Conservation (phyloP, 2,113 vertebrate species). For the Dasyprocta punctata region DNA sequence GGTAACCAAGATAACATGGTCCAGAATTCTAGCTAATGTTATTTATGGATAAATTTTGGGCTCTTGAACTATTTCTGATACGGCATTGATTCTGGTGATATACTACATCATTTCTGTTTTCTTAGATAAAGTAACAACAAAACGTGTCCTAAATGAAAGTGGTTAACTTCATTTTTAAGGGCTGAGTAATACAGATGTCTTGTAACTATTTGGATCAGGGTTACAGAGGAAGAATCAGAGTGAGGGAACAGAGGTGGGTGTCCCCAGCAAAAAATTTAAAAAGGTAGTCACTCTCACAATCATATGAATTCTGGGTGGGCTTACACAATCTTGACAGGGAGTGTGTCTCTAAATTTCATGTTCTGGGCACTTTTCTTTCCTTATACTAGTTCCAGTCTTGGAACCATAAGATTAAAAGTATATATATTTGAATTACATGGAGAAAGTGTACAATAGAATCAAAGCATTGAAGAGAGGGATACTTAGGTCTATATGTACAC, state of each 20-base stretch:
- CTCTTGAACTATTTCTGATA: background rate
- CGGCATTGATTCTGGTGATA: background rate
- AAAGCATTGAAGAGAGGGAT: conserved; percentile 1
- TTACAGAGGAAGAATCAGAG: background rate
- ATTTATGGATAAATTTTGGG: conserved; percentile 32
- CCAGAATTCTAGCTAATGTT: conserved; percentile 22
- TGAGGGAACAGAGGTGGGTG: background rate
- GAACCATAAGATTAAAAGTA: background rate
- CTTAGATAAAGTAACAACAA: conserved; percentile 35
- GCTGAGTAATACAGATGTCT: background rate
- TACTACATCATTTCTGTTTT: conserved; percentile 8
- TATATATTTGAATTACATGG: background rate
- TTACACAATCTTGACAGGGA: background rate
- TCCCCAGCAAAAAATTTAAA: background rate
- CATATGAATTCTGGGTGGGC: background rate
- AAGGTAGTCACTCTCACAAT: background rate
- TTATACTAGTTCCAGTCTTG: background rate
- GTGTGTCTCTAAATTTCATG: conserved; percentile 14
- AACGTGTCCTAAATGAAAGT: conserved; percentile 26
- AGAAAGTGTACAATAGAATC: conserved; percentile 39
- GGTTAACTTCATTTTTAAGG: background rate
- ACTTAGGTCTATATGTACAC: background rate
- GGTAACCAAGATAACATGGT: background rate
- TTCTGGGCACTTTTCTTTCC: background rate
- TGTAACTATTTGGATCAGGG: background rate